phyloP scores from a whole-genome alignment of 2,113 vertebrate genomes.

The Engystomops pustulosus region DNA sequence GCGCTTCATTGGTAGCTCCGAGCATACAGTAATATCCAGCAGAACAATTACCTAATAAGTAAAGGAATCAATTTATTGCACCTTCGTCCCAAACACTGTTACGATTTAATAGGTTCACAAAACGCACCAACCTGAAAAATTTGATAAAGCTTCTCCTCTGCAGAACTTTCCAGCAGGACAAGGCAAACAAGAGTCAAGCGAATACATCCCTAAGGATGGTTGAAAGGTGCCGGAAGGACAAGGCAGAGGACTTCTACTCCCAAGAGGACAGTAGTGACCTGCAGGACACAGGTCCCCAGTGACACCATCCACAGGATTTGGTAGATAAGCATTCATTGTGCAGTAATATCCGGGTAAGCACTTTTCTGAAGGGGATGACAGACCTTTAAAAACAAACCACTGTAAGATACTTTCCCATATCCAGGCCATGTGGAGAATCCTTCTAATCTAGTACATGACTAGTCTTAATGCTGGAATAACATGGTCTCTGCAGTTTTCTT shows the following conservation, averaged over 20 bases:
- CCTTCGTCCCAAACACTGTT: neutral
- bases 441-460: neutral
- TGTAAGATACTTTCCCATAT: neutral
- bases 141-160: conserved; percentile 70
- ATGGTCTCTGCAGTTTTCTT: neutral
- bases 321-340: conserved; percentile 69
- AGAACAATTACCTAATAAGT: conserved; percentile 72
- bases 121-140: conserved; percentile 61
- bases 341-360: conserved; percentile 83
- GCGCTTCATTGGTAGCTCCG: conserved; percentile 67
- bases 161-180: conserved; percentile 83
- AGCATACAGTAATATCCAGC: conserved; percentile 76
- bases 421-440: neutral
- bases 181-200: conserved; percentile 70
- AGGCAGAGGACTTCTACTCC: conserved; percentile 73
- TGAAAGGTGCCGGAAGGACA: conserved; percentile 81
- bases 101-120: neutral
- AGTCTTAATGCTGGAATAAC: neutral
- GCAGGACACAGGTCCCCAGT: conserved; percentile 78
- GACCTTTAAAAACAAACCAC: conserved; percentile 64
- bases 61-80: neutral
- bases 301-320: conserved; percentile 66
- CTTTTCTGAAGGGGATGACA: conserved; percentile 75
- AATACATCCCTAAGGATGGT: conserved; percentile 70
- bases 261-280: conserved; percentile 80